Conservation (phyloP, 2,888 invertebrate species). For the Cephalotes varians region DNA sequence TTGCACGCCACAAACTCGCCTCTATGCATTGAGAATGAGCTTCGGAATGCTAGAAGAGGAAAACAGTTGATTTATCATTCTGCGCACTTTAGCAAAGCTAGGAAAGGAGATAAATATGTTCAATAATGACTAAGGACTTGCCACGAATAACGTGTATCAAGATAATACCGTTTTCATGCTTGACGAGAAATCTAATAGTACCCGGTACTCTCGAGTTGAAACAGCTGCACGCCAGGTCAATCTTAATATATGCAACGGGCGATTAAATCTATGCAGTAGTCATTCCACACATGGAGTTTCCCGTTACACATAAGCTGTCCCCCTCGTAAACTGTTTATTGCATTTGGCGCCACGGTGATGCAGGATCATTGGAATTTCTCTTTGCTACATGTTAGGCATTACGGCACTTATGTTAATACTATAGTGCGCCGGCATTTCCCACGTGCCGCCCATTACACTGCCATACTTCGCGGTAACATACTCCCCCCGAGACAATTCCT, state of each 20-base stretch:
- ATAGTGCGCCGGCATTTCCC: conserved; percentile 66
- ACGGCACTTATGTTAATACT: conserved; percentile 65
- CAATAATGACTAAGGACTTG: conserved; percentile 41
- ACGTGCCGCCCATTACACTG: conserved; percentile 66
- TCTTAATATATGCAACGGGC: conserved; percentile 41
- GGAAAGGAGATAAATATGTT: conserved; percentile 44
- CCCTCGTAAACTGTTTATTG: conserved; percentile 60
- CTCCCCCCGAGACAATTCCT: conserved; percentile 66
- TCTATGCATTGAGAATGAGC: conserved; percentile 34
- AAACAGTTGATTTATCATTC: conserved; percentile 49
- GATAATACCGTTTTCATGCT: conserved; percentile 40
- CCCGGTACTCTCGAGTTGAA: conserved; percentile 22
- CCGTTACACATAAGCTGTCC: conserved; percentile 40
- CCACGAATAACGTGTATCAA: conserved; percentile 27
- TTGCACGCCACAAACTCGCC: not conserved
- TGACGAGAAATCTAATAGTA: conserved; percentile 29
- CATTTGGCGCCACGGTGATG: conserved; percentile 52
- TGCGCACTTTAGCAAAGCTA: not conserved
- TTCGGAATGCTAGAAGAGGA: conserved; percentile 20
- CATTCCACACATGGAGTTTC: conserved; percentile 34
- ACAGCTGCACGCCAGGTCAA: conserved; percentile 37
- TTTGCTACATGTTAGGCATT: conserved; percentile 70
- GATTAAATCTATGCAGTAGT: conserved; percentile 48
- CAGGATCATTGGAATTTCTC: conserved; percentile 72
- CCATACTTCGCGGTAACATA: conserved; percentile 64